These are phyloP conservation scores for Rhinogobio ventralis DNA, from an alignment of 2,797 vertebrate genomes.

Conservation along the genomic window DNA sequence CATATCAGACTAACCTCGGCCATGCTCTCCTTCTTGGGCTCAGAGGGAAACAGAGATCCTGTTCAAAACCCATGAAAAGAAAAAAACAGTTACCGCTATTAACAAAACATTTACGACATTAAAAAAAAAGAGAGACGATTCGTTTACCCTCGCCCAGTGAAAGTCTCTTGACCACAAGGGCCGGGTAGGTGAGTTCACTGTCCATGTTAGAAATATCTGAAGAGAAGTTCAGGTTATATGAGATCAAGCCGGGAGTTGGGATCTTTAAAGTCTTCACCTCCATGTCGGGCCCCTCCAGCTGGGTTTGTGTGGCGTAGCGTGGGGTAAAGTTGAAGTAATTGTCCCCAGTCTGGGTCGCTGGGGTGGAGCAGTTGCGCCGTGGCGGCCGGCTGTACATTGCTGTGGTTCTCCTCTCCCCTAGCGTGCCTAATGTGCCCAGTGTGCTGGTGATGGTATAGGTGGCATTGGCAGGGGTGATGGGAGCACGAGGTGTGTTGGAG, in stretches of 20 bases:
- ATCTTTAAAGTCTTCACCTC: slow-evolving; percentile 26
- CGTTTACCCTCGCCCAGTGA: slow-evolving; percentile 77
- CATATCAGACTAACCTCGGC: slow-evolving; percentile 78
- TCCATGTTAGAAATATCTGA: slow-evolving; percentile 64
- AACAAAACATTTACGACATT: neutral
- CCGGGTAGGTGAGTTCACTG: slow-evolving; percentile 67
- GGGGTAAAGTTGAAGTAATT: slow-evolving; percentile 66
- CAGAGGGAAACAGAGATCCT: slow-evolving; percentile 60
- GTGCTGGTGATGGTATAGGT: slow-evolving; percentile 74
- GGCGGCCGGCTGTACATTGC: slow-evolving; percentile 50
- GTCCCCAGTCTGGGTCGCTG: slow-evolving; percentile 62
- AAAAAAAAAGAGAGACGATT: neutral
- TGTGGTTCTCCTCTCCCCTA: slow-evolving; percentile 65
- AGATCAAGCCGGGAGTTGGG: slow-evolving; percentile 56
- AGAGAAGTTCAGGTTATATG: slow-evolving; percentile 76
- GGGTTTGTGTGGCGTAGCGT: slow-evolving; percentile 43
- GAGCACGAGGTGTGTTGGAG: slow-evolving; percentile 45
- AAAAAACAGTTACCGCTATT: neutral
- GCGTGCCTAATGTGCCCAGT: slow-evolving; percentile 53
- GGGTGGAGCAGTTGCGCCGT: slow-evolving; percentile 68
- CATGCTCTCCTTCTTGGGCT: slow-evolving; percentile 65
- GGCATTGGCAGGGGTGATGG: slow-evolving; percentile 64
- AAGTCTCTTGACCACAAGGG: slow-evolving; percentile 78
- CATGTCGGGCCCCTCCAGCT: slow-evolving; percentile 8
- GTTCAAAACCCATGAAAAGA: neutral